Base-by-base conservation (phyloP, 2,888 invertebrate genomes). In the Parasteatoda lunata region DNA sequence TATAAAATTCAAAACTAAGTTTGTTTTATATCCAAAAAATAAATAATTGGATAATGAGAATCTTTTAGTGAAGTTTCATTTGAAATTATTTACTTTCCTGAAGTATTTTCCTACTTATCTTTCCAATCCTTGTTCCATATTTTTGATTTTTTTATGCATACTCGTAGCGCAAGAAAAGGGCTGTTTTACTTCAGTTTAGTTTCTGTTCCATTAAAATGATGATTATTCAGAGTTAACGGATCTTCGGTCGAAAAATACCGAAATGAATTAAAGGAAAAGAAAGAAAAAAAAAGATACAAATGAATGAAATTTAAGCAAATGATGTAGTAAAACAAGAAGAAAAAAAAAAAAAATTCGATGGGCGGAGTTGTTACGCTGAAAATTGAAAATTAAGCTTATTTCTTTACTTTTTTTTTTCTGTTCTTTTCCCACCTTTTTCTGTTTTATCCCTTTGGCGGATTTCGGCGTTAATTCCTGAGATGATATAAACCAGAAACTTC, bases 401-500 rank as follows among this genome's bases (percentile, higher is more conserved):
- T 73, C 69, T 75, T 75, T 73, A 5, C 51, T n/a, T 79, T 84
- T 75, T 82, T 70, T 59, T n/a, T 7, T 49, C 13, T 30, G 15
- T 66, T 48, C 47, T 4, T 30, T 64, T 47, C 52, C 52, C 64
- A 13, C 68, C 47, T 64, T 76, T 70, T 70, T 9, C 65, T 83
- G 66, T 48, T 30, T 45, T 15, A 15, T 52, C 49, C 65, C 13
- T 11, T 64, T 68, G 30, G 30, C 49, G 48, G 49, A 8, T 70
- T 48, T 11, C 49, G 47, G 85, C 72, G 76, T 69, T 86, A 81
- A 85, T 86, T 86, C 80, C 70, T 71, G 59, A 70, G 15, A 48
- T 86, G 85, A 86, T 77, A 81, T 65, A 86, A 64, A 80, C 85
- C 85, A 86, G 85, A 86, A 85, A 86, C 85, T 80, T 75, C 49